These are phyloP conservation scores for Hystrix brachyura DNA, from an alignment of 2,113 vertebrate species.

Conservation along the genomic window DNA sequence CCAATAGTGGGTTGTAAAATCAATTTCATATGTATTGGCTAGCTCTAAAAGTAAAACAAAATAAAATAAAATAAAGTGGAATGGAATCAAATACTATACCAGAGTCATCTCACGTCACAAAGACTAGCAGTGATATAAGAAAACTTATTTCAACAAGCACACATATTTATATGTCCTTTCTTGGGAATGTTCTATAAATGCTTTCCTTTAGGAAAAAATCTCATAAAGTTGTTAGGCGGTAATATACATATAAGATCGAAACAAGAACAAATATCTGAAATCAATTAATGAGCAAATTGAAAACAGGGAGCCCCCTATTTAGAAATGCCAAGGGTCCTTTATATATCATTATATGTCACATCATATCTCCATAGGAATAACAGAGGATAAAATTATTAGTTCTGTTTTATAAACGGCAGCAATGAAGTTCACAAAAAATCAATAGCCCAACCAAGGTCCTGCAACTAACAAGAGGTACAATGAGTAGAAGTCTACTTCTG, in stretches of 20 bases:
- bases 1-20: not conserved
- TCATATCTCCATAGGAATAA: not conserved
- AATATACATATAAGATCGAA: not conserved
- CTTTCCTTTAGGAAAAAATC: not conserved
- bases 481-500: not conserved
- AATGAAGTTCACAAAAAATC: not conserved
- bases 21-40: not conserved
- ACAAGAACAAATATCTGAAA: not conserved
- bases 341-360: not conserved
- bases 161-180: not conserved
- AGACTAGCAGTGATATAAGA: not conserved
- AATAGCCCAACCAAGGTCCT: not conserved
- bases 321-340: not conserved
- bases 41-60: not conserved
- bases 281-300: constrained; percentile 58
- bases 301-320: not conserved
- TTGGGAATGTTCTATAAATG: not conserved
- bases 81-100: not conserved
- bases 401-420: not conserved
- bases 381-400: not conserved
- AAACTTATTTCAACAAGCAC: not conserved
- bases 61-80: not conserved
- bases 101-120: not conserved
- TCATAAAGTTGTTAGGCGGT: not conserved
- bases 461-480: not conserved